Base-by-base conservation (phyloP, 2,888 invertebrate species). In the Atrina japonica region DNA sequence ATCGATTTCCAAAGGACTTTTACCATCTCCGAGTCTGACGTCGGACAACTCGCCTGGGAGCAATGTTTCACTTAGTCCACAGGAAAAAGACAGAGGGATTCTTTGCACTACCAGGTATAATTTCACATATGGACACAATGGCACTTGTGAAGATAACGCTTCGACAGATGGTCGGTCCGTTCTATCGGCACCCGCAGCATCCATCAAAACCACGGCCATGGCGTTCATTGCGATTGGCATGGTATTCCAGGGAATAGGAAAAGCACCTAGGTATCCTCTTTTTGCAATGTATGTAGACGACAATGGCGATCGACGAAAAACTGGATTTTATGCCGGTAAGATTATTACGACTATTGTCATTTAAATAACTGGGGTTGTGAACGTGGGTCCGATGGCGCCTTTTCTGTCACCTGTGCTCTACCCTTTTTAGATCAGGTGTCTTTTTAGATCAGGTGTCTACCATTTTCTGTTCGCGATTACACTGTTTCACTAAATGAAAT, bases 281-380 rank as follows among this genome's bases (percentile, higher is more conserved):
- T 16, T 49, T 2, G 27, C 50, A 1, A 21, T 55, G 6, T 70
- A 70, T 35, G 25, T 70, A 3, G 70, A 70, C 27, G 66, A 70
- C 9, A 66, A 66, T 27, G 55, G 21, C 7, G 56, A 70, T 3
- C 35, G 55, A 55, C 66, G 60, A 11, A 66, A 66, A 43, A 61
- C 66, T 1, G 66, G 66, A 16, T 66, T 70, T 47, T 70, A 61
- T 47, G 21, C 40, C n/a, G 70, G 70, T 70, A 50, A 35, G 35
- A 35, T n/a, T n/a, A n/a, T n/a, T n/a, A n/a, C n/a, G n/a, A n/a
- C n/a, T n/a, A n/a, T n/a, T n/a, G n/a, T n/a, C n/a, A n/a, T n/a
- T n/a, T n/a, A n/a, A n/a, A n/a, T n/a, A n/a, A n/a, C n/a, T n/a
- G n/a, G n/a, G n/a, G n/a, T n/a, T n/a, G n/a, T n/a, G n/a, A n/a